These are phyloP conservation scores for Lagenorhynchus albirostris DNA, from an alignment of 2,113 vertebrate genomes.

Conservation along the genomic window DNA sequence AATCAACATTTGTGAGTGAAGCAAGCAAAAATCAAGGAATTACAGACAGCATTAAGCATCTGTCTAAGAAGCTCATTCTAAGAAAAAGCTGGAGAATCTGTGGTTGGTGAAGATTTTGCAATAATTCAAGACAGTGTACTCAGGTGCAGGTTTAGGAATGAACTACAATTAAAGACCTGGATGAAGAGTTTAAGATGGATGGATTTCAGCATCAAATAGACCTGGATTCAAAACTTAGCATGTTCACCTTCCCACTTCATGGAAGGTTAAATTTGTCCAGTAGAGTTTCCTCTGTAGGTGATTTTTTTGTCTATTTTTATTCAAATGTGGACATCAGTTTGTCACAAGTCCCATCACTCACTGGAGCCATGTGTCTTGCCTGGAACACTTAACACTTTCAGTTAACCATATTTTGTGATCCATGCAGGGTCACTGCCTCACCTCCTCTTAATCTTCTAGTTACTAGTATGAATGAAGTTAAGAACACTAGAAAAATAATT, in stretches of 20 bases:
- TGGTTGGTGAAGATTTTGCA: background rate
- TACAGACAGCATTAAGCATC: background rate
- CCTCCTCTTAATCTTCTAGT: background rate
- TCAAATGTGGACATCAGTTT: background rate
- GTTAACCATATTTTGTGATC: background rate
- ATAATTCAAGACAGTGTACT: background rate
- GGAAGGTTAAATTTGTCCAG: background rate
- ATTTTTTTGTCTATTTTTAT: background rate
- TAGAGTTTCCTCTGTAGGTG: background rate
- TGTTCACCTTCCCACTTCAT: background rate
- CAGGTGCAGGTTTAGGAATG: background rate
- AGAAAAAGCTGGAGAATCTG: background rate
- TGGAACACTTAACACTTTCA: background rate
- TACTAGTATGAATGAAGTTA: background rate
- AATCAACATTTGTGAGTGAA: background rate
- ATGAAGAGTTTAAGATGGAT: background rate
- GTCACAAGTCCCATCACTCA: background rate
- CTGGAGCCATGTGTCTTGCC: background rate
- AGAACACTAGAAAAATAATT: background rate
- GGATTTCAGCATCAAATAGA: background rate
- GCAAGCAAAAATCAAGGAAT: background rate
- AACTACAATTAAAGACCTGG: background rate
- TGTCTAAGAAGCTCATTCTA: background rate
- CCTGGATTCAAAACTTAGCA: background rate
- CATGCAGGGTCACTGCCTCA: background rate